Evolutionary conservation across 2,888 invertebrate species (phyloP).

Genomic region (Parnassius apollo): DNA sequence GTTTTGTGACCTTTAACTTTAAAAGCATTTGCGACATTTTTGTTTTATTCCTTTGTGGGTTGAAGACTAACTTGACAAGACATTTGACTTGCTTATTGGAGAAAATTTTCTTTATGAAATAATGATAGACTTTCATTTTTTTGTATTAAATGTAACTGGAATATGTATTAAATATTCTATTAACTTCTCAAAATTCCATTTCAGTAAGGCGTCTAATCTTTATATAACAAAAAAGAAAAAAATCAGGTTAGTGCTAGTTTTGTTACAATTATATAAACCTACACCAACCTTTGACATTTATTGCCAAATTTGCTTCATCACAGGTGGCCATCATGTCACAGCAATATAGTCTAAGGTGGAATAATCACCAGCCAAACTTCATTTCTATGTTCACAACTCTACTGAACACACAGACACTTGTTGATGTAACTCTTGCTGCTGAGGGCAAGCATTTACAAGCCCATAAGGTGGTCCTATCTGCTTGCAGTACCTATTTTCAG

Average conservation of each 20-base stretch:
- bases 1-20: too few relatives aligned
- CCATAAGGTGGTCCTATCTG: slow-evolving; percentile 93
- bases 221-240: slow-evolving; percentile 8
- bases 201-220: slow-evolving; percentile 16
- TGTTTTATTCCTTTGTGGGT: too few relatives aligned
- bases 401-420: slow-evolving; percentile 90
- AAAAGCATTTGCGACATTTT: too few relatives aligned
- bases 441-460: slow-evolving; percentile 94
- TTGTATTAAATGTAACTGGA: too few relatives aligned
- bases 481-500: slow-evolving; percentile 96
- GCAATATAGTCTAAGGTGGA: slow-evolving; percentile 93
- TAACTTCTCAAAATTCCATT: slow-evolving; percentile 1
- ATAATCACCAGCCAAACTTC: slow-evolving; percentile 96
- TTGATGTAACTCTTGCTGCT: slow-evolving; percentile 95
- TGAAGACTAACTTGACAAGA: too few relatives aligned
- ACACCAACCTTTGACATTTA: background rate
- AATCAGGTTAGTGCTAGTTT: slow-evolving; percentile 9
- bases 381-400: slow-evolving; percentile 93
- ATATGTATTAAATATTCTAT: background rate
- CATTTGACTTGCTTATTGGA: too few relatives aligned
- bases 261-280: slow-evolving; percentile 5
- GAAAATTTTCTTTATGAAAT: too few relatives aligned
- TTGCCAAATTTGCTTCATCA: background rate
- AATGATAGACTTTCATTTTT: too few relatives aligned
- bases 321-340: slow-evolving; percentile 79